Evolutionary conservation across 2,113 vertebrate species (phyloP), one percentile per base, ranked within the genome.

Genomic region (Balaeniceps rex): DNA sequence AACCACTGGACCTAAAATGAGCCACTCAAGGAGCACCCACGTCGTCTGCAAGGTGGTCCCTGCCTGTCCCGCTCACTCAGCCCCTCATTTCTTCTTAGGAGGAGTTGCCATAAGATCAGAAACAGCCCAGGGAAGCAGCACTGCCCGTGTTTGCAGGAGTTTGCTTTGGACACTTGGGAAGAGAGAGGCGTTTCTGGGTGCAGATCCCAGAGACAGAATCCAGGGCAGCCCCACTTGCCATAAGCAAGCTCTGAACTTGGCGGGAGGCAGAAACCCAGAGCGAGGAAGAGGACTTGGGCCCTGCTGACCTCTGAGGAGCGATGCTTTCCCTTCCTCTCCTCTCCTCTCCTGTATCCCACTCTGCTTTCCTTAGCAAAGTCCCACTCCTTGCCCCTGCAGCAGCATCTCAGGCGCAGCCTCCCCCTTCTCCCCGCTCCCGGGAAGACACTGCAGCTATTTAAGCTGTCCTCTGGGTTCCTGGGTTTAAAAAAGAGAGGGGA

Each of bases 401-500:
- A 69, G 36, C 69, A 70, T 42, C 85, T 72, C 22, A 25, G 29
- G 61, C 33, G 2, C 46, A 42, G 52, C 55, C 80, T 87, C 92
- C 42, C 47, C 15, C 68, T 74, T 69, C 22, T 55, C 63, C 77
- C 63, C 15, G 6, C 38, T 93, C 33, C 22, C 54, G 19, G 22
- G 29, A 79, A 81, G 81, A 77, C 82, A 10, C 52, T 76, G 36
- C 26, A 91, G 82, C 78, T 89, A 2, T 85, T 95, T 69, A 90
- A 96, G 75, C 78, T 12, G 0, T 81, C 93, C 80, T 92, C 26
- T 0, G 19, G 49, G 81, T 82, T 82, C 31, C 40, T 49, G 81
- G 87, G 33, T 88, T 97, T 88, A 76, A 90, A 96, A 79, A 57
- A 42, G 55, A 79, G 83, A 70, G 54, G 40, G 42, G 77, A 94